Evolutionary conservation across 1,140 invertebrate species (phyloP), one percentile per base, ranked within the genome.

Genomic region (Coenobita brevimanus): DNA sequence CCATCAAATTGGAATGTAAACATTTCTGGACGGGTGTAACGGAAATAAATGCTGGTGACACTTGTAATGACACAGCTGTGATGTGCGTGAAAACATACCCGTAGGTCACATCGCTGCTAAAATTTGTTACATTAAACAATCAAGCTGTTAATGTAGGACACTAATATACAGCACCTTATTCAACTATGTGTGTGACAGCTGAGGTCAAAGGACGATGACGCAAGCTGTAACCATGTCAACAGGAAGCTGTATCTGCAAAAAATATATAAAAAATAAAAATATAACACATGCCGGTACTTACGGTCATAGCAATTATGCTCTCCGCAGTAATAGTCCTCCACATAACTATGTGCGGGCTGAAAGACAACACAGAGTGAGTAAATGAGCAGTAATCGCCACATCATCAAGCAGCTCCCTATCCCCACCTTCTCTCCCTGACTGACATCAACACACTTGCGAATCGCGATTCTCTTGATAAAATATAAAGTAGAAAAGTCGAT

Each of bases 301-400:
- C 84, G 50, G 0, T 87, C 84, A 80, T 87, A 87, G 30, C 84
- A 87, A 43, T 87, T 87, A 43, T 80, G 17, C 54, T 87, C 84
- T 4, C 84, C 84, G 75, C 84, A 87, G 75, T 87, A 87, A 30
- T 87, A 87, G 57, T 87, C 84, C 76, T 87, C 84, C 15, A 87
- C 84, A 75, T 67, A 79, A 33, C 71, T 75, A 80, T 79, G 62
- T 4, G 84, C 38, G 30, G 75, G 75, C 41, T 87, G 84, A 17
- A 87, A 80, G 27, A 54, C 84, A n/a, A 87, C 33, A 50, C 75
- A 87, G 62, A 79, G 76, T n/a, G 84, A 71, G 38, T n/a, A 64
- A 2, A 78, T 15, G 3, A 71, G 60, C 1, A 87, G 50, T 1
- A 84, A 38, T 15, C 82, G 82, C 82, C 82, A 84, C 82, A 84